phyloP scores from a whole-genome alignment of 2,797 vertebrate genomes.

The Typhlichthys eigenmanni region DNA sequence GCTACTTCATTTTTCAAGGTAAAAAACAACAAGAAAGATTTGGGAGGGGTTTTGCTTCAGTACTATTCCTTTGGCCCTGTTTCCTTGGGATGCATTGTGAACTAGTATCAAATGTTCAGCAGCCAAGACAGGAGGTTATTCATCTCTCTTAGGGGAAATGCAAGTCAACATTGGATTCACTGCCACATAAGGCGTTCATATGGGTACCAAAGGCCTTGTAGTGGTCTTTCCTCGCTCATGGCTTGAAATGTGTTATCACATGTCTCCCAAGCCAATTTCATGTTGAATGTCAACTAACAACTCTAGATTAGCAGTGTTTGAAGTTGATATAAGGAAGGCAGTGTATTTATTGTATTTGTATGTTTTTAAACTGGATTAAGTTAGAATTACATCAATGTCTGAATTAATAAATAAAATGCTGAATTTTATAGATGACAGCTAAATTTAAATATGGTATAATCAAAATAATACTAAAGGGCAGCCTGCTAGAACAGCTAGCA shows the following conservation, averaged over 20 bases:
- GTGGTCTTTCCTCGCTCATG: slow-evolving; percentile 20
- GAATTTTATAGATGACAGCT: not conserved
- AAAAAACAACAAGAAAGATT: too few relatives aligned
- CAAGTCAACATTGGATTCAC: slow-evolving; percentile 25
- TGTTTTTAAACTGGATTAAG: too few relatives aligned
- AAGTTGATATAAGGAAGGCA: too few relatives aligned
- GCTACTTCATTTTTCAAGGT: too few relatives aligned
- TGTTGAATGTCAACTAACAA: too few relatives aligned
- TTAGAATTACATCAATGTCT: too few relatives aligned
- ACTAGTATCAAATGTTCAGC: slow-evolving; percentile 20
- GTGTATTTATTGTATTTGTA: too few relatives aligned
- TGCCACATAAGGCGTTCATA: slow-evolving; percentile 36
- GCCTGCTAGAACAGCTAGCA: too few relatives aligned
- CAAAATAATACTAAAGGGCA: too few relatives aligned
- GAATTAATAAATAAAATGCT: too few relatives aligned
- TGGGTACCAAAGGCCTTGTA: slow-evolving; percentile 31
- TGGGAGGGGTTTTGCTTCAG: not conserved
- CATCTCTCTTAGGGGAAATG: slow-evolving; percentile 14
- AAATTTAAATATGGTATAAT: too few relatives aligned
- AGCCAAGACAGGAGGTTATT: slow-evolving; percentile 29
- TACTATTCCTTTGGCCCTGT: not conserved
- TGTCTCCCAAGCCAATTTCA: slow-evolving; percentile 7
- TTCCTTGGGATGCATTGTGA: slow-evolving; percentile 1
- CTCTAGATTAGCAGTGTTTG: too few relatives aligned
- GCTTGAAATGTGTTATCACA: slow-evolving; percentile 43